These are phyloP conservation scores for Kryptopterus vitreolus DNA, from an alignment of 2,797 vertebrate species.

Conservation along the genomic window DNA sequence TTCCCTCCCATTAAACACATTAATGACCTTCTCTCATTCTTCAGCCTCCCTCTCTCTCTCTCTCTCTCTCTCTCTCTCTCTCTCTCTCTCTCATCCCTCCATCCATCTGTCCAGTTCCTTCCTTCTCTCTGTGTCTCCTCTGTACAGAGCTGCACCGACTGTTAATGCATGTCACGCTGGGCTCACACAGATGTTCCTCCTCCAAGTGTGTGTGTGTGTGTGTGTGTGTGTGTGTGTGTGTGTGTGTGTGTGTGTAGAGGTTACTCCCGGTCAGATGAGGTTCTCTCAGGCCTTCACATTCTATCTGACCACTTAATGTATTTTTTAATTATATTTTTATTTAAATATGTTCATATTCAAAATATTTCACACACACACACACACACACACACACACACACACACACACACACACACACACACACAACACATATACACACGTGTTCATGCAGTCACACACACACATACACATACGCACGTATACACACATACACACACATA, in stretches of 20 bases:
- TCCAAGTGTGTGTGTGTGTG: constrained; percentile 10
- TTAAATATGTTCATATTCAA: not conserved
- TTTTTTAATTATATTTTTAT: not conserved
- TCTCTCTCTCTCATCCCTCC: not conserved
- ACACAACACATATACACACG: too few relatives aligned
- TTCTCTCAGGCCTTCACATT: not conserved
- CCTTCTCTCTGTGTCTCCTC: not conserved
- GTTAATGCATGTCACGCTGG: constrained; percentile 25
- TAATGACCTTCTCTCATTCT: not conserved
- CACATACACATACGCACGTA: too few relatives aligned
- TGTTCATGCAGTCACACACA: too few relatives aligned
- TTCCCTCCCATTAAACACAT: constrained; percentile 8
- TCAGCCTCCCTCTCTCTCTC: not conserved
- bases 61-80: not conserved
- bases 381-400: not conserved
- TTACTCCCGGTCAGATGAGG: not conserved
- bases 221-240: constrained; percentile 27
- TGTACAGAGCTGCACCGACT: constrained; percentile 14
- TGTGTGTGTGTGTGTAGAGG: constrained; percentile 13
- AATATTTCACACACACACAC: not conserved
- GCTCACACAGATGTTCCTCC: constrained; percentile 18
- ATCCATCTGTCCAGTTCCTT: not conserved
- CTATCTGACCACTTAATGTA: not conserved
- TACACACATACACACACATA: too few relatives aligned
- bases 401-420: not conserved